These are phyloP conservation scores for Hesperophylax magnus DNA, from an alignment of 1,140 invertebrate species.

Conservation along the genomic window DNA sequence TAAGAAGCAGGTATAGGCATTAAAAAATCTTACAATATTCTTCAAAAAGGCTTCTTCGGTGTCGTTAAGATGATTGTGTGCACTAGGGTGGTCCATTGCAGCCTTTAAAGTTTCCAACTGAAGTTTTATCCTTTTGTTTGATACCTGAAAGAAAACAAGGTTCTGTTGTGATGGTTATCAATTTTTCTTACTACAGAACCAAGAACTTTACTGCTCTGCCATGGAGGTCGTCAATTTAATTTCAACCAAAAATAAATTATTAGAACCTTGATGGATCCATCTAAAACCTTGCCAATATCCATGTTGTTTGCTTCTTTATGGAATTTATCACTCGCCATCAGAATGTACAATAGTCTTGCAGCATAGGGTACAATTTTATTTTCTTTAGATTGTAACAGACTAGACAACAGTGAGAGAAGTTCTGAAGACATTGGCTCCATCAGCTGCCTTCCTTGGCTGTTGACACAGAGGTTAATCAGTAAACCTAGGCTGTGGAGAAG, in stretches of 20 bases:
- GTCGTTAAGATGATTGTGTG: constrained; percentile 46
- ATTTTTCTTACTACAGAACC: neutral
- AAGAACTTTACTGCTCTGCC: too few relatives aligned
- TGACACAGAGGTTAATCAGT: constrained; percentile 51
- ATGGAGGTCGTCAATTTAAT: neutral
- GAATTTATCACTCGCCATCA: constrained; percentile 52
- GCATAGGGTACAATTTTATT: constrained; percentile 52
- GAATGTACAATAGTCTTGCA: constrained; percentile 49
- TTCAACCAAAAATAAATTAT: neutral
- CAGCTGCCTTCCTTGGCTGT: constrained; percentile 33
- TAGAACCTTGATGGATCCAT: constrained; percentile 45
- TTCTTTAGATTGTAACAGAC: constrained; percentile 48
- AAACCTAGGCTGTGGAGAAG: constrained; percentile 49
- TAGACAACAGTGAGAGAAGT: constrained; percentile 43
- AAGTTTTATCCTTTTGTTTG: constrained; percentile 51
- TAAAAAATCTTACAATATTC: constrained; percentile 53
- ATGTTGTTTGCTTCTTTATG: constrained; percentile 52
- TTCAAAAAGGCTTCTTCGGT: constrained; percentile 49
- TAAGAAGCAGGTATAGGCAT: too few relatives aligned
- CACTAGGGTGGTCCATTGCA: constrained; percentile 44
- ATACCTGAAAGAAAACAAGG: constrained; percentile 35
- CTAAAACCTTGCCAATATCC: constrained; percentile 36
- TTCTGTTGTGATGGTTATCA: neutral
- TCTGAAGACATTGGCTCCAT: constrained; percentile 47
- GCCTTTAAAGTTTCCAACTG: constrained; percentile 51